A percentile compares a stretch with the other conserved stretches of the same genome.
Evolutionary conservation across 2,888 invertebrate species (phyloP).

Genomic region (Cryptocheilus praepositus): DNA sequence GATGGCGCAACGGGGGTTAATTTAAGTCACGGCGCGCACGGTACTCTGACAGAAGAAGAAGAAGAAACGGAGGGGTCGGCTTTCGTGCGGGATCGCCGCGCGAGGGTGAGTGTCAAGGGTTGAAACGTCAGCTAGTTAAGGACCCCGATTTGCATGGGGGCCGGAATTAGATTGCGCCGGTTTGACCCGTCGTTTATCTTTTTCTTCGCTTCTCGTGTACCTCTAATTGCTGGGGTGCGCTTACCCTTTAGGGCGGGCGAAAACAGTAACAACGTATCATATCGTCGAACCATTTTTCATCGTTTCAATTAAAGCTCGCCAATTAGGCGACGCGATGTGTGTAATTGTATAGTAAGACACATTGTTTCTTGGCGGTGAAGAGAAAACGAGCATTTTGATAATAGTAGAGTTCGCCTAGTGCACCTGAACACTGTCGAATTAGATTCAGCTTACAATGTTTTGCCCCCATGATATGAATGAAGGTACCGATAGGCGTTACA

Average conservation of each 20-base stretch:
- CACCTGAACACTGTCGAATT: too few relatives aligned
- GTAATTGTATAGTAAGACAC: background rate
- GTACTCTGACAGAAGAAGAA: conserved; percentile 10
- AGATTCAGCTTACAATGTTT: too few relatives aligned
- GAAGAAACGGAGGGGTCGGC: conserved; percentile 34
- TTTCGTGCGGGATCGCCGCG: conserved; percentile 15
- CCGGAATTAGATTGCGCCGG: conserved; percentile 57
- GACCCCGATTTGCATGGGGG: conserved; percentile 61
- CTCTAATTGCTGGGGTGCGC: conserved; percentile 45
- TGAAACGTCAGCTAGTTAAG: conserved; percentile 55
- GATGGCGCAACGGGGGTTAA: conserved; percentile 3
- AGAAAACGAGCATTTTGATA: too few relatives aligned
- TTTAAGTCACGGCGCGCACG: conserved; percentile 9
- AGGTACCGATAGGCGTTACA: too few relatives aligned
- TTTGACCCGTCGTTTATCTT: conserved; percentile 40
- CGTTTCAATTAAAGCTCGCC: conserved; percentile 1
- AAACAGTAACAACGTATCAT: background rate
- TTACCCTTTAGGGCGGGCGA: background rate
- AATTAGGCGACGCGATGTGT: background rate
- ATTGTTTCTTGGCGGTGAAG: too few relatives aligned
- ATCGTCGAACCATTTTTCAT: background rate
- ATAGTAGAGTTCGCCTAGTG: too few relatives aligned
- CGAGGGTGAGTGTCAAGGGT: conserved; percentile 58
- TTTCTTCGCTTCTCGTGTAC: conserved; percentile 21
- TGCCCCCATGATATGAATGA: too few relatives aligned